Evolutionary conservation across 2,888 invertebrate species (phyloP).

Genomic region (Autographa gamma): DNA sequence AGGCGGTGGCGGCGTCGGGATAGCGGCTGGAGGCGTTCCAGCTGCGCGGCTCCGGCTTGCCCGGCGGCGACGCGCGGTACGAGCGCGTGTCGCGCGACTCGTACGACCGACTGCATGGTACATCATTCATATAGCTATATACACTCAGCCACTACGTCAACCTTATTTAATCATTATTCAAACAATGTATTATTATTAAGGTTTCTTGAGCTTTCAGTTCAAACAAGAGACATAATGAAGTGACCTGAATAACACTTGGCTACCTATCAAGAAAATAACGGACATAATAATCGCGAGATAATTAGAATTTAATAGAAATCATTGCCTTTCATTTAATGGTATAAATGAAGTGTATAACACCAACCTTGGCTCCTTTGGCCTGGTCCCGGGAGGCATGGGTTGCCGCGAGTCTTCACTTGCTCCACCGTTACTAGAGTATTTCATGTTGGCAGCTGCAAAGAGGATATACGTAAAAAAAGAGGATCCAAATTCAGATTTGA

Average conservation of each 20-base stretch:
- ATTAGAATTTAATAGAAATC: too few species aligned
- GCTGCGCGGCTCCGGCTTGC: slow-evolving; percentile 81
- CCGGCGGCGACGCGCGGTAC: slow-evolving; percentile 81
- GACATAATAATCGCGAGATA: too few species aligned
- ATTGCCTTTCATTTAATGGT: too few species aligned
- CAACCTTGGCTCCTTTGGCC: slow-evolving; percentile 84
- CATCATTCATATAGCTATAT: background rate
- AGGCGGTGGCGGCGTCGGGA: slow-evolving; percentile 73
- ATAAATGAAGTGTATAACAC: slow-evolving; percentile 1
- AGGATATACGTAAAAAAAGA: background rate
- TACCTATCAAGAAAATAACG: too few species aligned
- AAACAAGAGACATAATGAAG: too few species aligned
- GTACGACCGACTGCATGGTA: slow-evolving; percentile 73
- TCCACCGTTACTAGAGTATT: slow-evolving; percentile 83
- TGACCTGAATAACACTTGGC: too few species aligned
- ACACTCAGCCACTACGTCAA: background rate
- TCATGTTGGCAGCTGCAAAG: slow-evolving; percentile 77
- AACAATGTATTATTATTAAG: too few species aligned
- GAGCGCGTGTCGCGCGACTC: slow-evolving; percentile 79
- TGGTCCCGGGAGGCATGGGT: slow-evolving; percentile 83
- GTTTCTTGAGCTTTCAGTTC: too few species aligned
- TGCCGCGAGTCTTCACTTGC: slow-evolving; percentile 81
- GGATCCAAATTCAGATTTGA: too few species aligned
- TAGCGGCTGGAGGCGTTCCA: slow-evolving; percentile 81
- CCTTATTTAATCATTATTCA: too few species aligned